Base-by-base conservation (phyloP, 2,888 invertebrate genomes). In the Xanthia togata region DNA sequence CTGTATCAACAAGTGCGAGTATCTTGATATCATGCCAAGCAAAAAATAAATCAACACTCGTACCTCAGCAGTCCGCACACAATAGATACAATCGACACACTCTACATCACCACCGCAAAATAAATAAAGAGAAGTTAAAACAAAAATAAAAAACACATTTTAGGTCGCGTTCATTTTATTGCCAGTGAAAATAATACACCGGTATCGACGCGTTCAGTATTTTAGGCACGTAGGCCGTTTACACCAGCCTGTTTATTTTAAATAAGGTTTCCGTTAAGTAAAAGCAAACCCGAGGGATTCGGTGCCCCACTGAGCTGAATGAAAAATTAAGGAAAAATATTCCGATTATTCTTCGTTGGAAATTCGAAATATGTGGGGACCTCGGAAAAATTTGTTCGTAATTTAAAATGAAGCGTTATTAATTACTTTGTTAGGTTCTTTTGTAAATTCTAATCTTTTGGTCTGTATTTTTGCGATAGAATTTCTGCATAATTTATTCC, bases 221-320 rank as follows among this genome's bases (percentile, higher is more conserved):
- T 95, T 93, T 88, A 88, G 92, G 93, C 96, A 96, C 96, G 95
- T 95, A 90, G 85, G 83, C 90, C 94, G 94, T 95, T 95, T 94
- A 95, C 95, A 93, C 94, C 93, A 91, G 90, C 91, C 92, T 96
- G 96, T 96, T 96, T 96, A 94, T 95, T 96, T 96, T 96, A 95
- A 96, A 96, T 96, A 95, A 95, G 95, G 94, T 94, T 94, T 92
- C 90, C 77, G 93, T 92, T 95, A 95, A 95, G 95, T 94, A 94
- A 95, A 95, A 95, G 94, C 92, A 94, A 95, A 94, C 95, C 93
- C 92, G 75, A 83, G 93, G 93, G 93, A 93, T 90, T 87, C 87
- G 81, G 90, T 86, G 88, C 90, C 92, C 92, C 89, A 91, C 91
- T 89, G 93, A 90, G 92, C 89, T 92, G 94, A 94, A 94, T 95